These are phyloP conservation scores for Bufotes viridis DNA, from an alignment of 2,797 vertebrate species.

Conservation along the genomic window DNA sequence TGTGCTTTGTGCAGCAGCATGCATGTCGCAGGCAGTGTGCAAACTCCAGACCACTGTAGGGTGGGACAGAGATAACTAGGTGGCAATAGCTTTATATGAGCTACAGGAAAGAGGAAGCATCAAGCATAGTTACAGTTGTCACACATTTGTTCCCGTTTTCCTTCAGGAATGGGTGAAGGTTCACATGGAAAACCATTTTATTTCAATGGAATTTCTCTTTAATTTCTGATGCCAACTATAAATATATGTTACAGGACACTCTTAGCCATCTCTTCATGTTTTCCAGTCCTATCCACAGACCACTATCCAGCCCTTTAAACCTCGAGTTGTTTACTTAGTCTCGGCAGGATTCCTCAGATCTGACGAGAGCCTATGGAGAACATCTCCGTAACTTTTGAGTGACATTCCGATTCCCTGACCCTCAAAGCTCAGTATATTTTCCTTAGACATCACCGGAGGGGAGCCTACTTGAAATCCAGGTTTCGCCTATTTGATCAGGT, in stretches of 20 bases:
- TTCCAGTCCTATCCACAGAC: not conserved
- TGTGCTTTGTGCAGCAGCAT: not conserved
- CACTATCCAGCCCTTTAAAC: not conserved
- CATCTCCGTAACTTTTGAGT: constrained; percentile 34
- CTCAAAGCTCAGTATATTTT: constrained; percentile 31
- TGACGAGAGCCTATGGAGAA: constrained; percentile 5
- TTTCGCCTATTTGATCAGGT: constrained; percentile 42
- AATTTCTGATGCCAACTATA: not conserved
- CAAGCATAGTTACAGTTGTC: no score
- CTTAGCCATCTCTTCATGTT: no score
- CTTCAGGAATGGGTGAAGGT: no score
- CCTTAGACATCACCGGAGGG: constrained; percentile 18
- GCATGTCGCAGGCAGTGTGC: not conserved
- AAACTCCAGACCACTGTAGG: no score
- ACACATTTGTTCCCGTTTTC: no score
- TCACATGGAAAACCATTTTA: no score
- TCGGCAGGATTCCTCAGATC: constrained; percentile 19
- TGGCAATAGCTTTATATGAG: no score
- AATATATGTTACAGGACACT: not conserved
- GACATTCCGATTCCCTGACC: constrained; percentile 39
- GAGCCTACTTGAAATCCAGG: constrained; percentile 12
- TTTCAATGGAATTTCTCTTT: no score
- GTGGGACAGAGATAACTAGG: no score
- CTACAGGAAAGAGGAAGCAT: no score
- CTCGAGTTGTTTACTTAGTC: not conserved